Evolutionary conservation across 2,888 invertebrate genomes (phyloP).

Genomic region (Baccha elongata): DNA sequence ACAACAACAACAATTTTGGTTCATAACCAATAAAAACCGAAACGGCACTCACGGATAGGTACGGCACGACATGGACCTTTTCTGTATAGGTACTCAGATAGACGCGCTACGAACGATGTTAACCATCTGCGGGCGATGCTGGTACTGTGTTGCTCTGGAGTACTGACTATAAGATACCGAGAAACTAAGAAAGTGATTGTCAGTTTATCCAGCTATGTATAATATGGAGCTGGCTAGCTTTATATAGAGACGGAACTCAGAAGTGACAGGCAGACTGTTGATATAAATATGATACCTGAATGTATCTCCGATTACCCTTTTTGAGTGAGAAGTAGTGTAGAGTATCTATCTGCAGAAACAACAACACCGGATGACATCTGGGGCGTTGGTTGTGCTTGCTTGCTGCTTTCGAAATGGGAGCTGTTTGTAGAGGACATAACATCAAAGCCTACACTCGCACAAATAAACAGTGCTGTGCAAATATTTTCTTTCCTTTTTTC

Average conservation of each 20-base stretch:
- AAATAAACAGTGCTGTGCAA: background rate
- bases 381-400: conserved; percentile 45
- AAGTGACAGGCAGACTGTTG: conserved; percentile 71
- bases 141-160: conserved; percentile 41
- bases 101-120: conserved; percentile 42
- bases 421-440: conserved; percentile 53
- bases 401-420: conserved; percentile 51
- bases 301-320: conserved; percentile 72
- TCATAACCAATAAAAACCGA: conserved; percentile 28
- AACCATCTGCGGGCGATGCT: conserved; percentile 69
- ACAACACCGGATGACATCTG: conserved; percentile 68
- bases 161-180: too few relatives aligned
- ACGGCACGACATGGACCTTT: conserved; percentile 22
- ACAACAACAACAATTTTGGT: conserved; percentile 54
- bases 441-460: conserved; percentile 42
- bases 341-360: conserved; percentile 51
- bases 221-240: conserved; percentile 1
- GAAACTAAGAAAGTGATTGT: conserved; percentile 47
- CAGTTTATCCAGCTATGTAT: conserved; percentile 20
- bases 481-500: too few relatives aligned
- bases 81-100: conserved; percentile 10
- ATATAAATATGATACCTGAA: conserved; percentile 72
- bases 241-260: conserved; percentile 34
- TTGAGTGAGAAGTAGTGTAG: conserved; percentile 47
- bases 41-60: conserved; percentile 15